These are phyloP conservation scores for Lacanobia oleracea DNA, from an alignment of 2,888 invertebrate species.

Conservation along the genomic window DNA sequence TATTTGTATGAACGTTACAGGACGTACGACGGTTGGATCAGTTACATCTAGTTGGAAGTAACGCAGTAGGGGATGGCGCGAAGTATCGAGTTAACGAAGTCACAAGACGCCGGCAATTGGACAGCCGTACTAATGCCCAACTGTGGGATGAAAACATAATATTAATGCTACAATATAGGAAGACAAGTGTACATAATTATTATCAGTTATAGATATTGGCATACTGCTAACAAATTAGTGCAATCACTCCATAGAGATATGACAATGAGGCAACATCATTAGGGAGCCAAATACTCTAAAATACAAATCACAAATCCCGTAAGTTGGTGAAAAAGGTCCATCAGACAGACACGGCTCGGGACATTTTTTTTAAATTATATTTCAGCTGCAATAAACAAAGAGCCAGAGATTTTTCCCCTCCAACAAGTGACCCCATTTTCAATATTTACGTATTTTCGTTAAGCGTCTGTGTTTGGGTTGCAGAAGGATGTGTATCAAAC, in stretches of 20 bases:
- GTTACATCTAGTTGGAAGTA: conserved; percentile 73
- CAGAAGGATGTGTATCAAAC: no score
- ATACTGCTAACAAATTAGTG: not conserved
- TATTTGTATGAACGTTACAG: conserved; percentile 66
- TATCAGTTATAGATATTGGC: conserved; percentile 1
- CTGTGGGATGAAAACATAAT: conserved; percentile 68
- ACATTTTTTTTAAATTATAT: no score
- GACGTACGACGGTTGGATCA: conserved; percentile 53
- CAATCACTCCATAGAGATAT: not conserved
- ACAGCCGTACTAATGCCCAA: conserved; percentile 77
- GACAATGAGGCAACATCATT: not conserved
- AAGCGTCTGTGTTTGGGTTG: no score
- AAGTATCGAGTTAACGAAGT: conserved; percentile 83
- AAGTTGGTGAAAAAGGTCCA: not conserved
- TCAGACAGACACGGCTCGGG: not conserved
- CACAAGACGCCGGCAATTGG: conserved; percentile 79
- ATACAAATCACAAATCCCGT: not conserved
- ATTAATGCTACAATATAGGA: not conserved
- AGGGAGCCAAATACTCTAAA: not conserved
- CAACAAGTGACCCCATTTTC: no score
- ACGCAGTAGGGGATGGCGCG: conserved; percentile 86
- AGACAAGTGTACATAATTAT: not conserved
- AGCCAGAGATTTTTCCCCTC: not conserved
- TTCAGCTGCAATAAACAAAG: not conserved
- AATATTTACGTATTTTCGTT: no score